Percentiles rank a stretch among this genome's conserved stretches.
These are phyloP conservation scores for Apteryx owenii DNA, from an alignment of 2,113 vertebrate genomes.

Conservation along the genomic window DNA sequence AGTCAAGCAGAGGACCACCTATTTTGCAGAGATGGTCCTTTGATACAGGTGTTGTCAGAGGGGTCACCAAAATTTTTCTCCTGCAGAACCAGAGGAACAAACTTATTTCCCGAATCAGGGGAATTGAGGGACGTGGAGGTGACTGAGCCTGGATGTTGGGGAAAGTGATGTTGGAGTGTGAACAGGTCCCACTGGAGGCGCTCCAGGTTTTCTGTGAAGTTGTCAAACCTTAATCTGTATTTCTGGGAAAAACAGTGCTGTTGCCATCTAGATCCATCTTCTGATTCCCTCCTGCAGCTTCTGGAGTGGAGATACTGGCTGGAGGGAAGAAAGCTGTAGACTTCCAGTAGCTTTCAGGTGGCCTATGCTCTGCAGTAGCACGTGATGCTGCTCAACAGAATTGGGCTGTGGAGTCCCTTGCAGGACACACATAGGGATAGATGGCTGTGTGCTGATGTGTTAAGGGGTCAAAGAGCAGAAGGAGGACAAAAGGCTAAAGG, in stretches of 20 bases:
- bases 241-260: background rate
- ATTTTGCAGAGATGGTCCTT: background rate
- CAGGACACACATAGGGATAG: background rate
- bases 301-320: background rate
- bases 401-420: background rate
- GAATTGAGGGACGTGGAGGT: background rate
- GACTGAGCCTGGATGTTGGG: background rate
- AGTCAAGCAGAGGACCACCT: background rate
- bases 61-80: background rate
- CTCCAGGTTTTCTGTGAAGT: background rate
- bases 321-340: background rate
- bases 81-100: background rate
- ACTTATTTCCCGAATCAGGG: background rate
- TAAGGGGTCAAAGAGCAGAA: background rate
- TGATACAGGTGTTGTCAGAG: background rate
- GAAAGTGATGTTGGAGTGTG: background rate
- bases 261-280: background rate
- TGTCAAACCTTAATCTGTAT: background rate
- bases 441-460: background rate
- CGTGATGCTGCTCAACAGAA: background rate
- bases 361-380: background rate
- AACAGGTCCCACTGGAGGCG: fast-evolving
- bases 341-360: background rate
- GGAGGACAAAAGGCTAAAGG: background rate
- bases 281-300: background rate